These are phyloP conservation scores for Rosalia funebris DNA, from an alignment of 2,888 invertebrate species.

Conservation along the genomic window DNA sequence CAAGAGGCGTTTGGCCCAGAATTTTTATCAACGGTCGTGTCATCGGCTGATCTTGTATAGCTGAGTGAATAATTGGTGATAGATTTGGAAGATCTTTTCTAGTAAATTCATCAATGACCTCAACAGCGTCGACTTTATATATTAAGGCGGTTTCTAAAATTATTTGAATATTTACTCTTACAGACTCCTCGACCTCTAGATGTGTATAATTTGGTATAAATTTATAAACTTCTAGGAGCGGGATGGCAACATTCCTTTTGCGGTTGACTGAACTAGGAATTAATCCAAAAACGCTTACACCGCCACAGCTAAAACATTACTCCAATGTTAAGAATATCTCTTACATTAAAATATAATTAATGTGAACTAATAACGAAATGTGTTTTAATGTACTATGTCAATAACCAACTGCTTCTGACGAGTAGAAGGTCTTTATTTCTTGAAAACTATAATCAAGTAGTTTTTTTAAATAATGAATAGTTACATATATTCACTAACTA, in stretches of 20 bases:
- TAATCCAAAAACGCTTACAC: slow-evolving; percentile 81
- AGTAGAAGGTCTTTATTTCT: no score
- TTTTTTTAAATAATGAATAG: no score
- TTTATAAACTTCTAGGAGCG: slow-evolving; percentile 79
- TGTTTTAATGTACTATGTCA: no score
- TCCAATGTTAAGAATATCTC: not conserved
- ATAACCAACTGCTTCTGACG: no score
- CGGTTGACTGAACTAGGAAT: slow-evolving; percentile 80
- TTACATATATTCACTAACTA: no score
- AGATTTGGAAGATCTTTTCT: slow-evolving; percentile 63
- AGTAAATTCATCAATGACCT: slow-evolving; percentile 49
- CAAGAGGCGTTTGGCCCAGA: slow-evolving; percentile 54
- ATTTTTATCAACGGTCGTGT: slow-evolving; percentile 75
- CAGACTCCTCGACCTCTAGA: slow-evolving; percentile 56
- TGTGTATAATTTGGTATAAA: slow-evolving; percentile 72
- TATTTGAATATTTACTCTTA: slow-evolving; percentile 74
- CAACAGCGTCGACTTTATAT: slow-evolving; percentile 65
- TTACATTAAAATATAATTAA: no score
- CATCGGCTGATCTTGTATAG: slow-evolving; percentile 75
- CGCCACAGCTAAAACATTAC: slow-evolving; percentile 69
- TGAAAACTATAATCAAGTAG: no score
- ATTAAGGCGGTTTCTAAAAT: slow-evolving; percentile 73
- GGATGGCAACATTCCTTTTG: slow-evolving; percentile 75
- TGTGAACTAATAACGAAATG: no score
- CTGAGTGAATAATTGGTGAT: slow-evolving; percentile 68